Conservation (phyloP, 1,140 invertebrate genomes). For the Mactra quadrangularis region DNA sequence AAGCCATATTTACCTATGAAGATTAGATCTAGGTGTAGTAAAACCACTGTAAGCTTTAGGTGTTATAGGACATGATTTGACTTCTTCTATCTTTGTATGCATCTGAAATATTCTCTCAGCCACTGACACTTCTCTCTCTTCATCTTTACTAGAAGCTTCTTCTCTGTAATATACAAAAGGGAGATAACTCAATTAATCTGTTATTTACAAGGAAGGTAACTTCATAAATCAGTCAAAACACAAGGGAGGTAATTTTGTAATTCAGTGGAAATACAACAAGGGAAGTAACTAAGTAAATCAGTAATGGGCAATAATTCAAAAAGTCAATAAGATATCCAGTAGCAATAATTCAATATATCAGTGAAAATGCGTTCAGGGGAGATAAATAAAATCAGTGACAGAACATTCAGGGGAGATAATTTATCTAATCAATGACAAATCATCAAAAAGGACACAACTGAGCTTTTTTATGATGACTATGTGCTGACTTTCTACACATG, state of each 20-base stretch:
- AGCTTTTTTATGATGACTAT: too few relatives aligned
- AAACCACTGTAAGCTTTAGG: conserved; percentile 47
- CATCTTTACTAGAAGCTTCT: conserved; percentile 23
- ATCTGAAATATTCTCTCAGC: conserved; percentile 62
- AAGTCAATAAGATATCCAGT: too few relatives aligned
- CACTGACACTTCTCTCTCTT: conserved; percentile 50
- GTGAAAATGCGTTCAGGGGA: too few relatives aligned
- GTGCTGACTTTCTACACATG: too few relatives aligned
- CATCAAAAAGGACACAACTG: too few relatives aligned
- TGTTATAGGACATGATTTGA: conserved; percentile 58
- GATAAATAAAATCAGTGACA: too few relatives aligned
- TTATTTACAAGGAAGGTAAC: neutral
- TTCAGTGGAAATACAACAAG: too few relatives aligned
- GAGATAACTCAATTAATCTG: neutral
- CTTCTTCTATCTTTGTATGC: conserved; percentile 62
- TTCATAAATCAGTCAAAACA: neutral
- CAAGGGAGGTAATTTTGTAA: neutral
- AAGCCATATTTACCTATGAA: conserved; percentile 42
- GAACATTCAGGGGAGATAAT: too few relatives aligned
- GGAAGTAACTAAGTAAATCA: too few relatives aligned
- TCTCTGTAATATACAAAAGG: conserved; percentile 17
- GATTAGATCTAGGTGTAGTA: conserved; percentile 36
- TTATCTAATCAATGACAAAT: too few relatives aligned
- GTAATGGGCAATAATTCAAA: too few relatives aligned
- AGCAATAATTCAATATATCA: too few relatives aligned